These are phyloP conservation scores for Cheilosia scutellata DNA, from an alignment of 2,888 invertebrate genomes.

Conservation along the genomic window DNA sequence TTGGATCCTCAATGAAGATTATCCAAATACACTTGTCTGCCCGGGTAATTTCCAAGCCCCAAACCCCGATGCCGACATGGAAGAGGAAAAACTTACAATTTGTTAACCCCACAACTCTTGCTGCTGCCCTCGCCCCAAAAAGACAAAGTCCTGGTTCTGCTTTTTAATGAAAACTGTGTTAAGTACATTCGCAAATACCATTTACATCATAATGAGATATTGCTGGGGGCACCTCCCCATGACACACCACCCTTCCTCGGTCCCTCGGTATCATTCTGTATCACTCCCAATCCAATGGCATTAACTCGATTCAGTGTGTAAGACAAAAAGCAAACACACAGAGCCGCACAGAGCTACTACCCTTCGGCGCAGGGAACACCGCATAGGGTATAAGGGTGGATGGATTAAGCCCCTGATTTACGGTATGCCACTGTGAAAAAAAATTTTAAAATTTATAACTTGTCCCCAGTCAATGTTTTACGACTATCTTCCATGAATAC, in stretches of 20 bases:
- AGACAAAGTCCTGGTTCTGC: constrained; percentile 35
- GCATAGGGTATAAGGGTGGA: constrained; percentile 16
- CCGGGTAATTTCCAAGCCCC: neutral
- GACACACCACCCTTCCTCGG: constrained; percentile 16
- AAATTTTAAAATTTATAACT: constrained; percentile 82
- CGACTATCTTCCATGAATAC: constrained; percentile 69
- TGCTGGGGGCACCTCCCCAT: constrained; percentile 34
- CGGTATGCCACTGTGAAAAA: constrained; percentile 76
- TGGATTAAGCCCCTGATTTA: constrained; percentile 61
- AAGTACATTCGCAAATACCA: constrained; percentile 67
- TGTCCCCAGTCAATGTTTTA: constrained; percentile 83
- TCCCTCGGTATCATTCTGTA: constrained; percentile 49
- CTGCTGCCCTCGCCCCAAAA: neutral
- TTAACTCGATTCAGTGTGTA: constrained; percentile 67
- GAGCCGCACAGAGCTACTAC: constrained; percentile 26
- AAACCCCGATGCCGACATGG: neutral
- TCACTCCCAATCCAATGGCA: constrained; percentile 61
- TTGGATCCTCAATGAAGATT: constrained; percentile 2
- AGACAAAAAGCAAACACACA: constrained; percentile 67
- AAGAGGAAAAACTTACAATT: constrained; percentile 30
- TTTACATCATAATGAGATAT: constrained; percentile 68
- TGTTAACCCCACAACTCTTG: constrained; percentile 10
- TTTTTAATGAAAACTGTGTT: constrained; percentile 66
- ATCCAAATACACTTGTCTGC: constrained; percentile 4
- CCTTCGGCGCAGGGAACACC: constrained; percentile 52